Evolutionary conservation across 2,888 invertebrate genomes (phyloP).

Genomic region (Agrochola circellaris): DNA sequence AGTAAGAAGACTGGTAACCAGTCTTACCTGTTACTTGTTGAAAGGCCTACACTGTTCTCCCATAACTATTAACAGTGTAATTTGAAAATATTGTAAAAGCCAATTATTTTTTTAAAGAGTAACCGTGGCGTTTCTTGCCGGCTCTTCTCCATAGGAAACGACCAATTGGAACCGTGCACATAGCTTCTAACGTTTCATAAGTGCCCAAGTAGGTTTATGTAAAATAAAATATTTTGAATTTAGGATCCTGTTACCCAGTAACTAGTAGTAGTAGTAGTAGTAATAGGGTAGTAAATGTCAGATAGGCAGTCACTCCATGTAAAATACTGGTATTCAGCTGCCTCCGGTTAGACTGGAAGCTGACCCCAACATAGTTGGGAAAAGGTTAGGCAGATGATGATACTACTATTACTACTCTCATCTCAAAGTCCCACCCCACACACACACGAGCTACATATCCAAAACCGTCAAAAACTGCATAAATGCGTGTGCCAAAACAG

Average conservation of each 20-base stretch:
- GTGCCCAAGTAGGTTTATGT: no score
- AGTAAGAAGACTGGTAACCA: not conserved
- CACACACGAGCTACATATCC: not conserved
- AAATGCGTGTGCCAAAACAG: constrained; percentile 1
- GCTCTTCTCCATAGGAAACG: no score
- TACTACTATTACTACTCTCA: not conserved
- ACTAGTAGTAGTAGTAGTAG: no score
- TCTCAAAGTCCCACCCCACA: not conserved
- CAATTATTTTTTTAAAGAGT: no score
- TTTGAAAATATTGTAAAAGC: no score
- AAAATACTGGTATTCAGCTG: not conserved
- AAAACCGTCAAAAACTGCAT: not conserved
- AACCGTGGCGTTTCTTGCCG: no score
- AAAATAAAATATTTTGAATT: no score
- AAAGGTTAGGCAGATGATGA: not conserved
- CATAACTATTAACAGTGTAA: no score
- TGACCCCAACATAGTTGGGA: not conserved
- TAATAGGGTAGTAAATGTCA: not conserved
- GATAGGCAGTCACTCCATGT: not conserved
- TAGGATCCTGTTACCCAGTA: not conserved
- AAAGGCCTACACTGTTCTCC: no score
- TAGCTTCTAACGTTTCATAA: no score
- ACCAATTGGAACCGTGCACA: no score
- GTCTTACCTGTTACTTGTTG: not conserved
- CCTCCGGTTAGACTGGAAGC: not conserved